Evolutionary conservation across 2,113 vertebrate species (phyloP), one percentile per base, ranked within the genome.

Genomic region (Tyrannus savana): DNA sequence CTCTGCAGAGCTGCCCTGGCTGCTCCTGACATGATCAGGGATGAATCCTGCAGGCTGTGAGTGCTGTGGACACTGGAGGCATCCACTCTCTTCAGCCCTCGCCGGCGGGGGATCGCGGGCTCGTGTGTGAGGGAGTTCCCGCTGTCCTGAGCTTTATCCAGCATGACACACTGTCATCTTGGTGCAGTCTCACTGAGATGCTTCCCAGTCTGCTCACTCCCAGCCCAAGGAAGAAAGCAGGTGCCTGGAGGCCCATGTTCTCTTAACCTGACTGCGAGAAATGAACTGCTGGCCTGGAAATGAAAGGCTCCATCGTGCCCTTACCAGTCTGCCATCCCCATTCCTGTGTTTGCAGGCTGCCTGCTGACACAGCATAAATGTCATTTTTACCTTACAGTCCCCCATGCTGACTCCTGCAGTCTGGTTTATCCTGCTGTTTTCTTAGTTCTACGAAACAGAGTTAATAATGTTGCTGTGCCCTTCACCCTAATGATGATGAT

Each of bases 401-500:
- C 68, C 84, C 6, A 19, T 4, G 19, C 59, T 46, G 79, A 63
- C 66, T 68, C 24, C 75, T 72, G 79, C 52, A 71, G 83, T 88
- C 90, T 31, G 41, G 78, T 88, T 79, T 87, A 49, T 84, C 75
- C 42, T 68, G 75, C 64, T 95, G 67, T 63, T 91, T 79, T 73
- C 46, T 74, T 71, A 52, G 49, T 75, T 71, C 39, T 18, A 30
- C 16, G 66, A 72, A 68, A 72, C 59, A 73, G 52, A 72, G 39
- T 82, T 75, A 78, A 81, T 71, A 37, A 60, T 69, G 9, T 37
- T 37, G 56, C 27, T 33, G 28, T 47, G 41, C 76, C 6, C 2
- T 82, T 76, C 74, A 27, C 44, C 41, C 72, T 88, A 59, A 80
- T 64, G 79, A 73, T 62, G 77, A 72, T 55, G 75, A 41, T 80